A percentile compares a stretch with the other conserved stretches of the same genome.
phyloP scores from a whole-genome alignment of 2,888 invertebrate genomes.

The Xylota sylvarum region DNA sequence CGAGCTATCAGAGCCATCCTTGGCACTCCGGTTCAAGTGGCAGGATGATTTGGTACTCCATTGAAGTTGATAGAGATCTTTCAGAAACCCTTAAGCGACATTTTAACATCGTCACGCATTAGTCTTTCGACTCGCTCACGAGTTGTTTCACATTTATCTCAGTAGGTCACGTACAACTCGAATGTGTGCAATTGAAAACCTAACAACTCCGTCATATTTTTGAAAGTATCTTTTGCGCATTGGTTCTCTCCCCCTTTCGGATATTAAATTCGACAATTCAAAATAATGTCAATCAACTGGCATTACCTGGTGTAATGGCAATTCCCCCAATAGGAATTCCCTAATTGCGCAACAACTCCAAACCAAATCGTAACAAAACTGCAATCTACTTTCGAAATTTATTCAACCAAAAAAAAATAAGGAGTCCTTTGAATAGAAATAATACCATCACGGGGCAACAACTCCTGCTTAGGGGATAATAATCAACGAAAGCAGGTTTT shows the following conservation, averaged over 20 bases:
- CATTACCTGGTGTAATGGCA: not conserved
- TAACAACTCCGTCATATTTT: not conserved
- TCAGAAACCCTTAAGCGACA: too few species aligned
- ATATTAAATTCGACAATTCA: not conserved
- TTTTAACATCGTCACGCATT: too few species aligned
- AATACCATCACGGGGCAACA: not conserved
- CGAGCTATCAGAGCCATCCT: too few species aligned
- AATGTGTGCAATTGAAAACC: too few species aligned
- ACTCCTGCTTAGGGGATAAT: not conserved
- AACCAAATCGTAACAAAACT: slow-evolving; percentile 6
- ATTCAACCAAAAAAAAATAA: not conserved
- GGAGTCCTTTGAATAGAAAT: not conserved
- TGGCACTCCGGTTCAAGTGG: too few species aligned
- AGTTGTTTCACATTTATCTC: too few species aligned
- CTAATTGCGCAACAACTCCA: slow-evolving; percentile 14
- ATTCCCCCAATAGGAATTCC: not conserved
- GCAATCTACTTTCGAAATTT: not conserved
- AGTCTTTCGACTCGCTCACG: too few species aligned
- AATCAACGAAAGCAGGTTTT: slow-evolving; percentile 20
- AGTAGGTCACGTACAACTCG: too few species aligned
- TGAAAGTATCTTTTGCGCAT: not conserved
- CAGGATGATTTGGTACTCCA: too few species aligned
- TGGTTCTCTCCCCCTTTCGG: not conserved
- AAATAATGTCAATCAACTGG: not conserved
- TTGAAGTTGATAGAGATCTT: too few species aligned